Evolutionary conservation across 2,888 invertebrate species (phyloP), one percentile per base, ranked within the genome.

Genomic region (Noctua comes): DNA sequence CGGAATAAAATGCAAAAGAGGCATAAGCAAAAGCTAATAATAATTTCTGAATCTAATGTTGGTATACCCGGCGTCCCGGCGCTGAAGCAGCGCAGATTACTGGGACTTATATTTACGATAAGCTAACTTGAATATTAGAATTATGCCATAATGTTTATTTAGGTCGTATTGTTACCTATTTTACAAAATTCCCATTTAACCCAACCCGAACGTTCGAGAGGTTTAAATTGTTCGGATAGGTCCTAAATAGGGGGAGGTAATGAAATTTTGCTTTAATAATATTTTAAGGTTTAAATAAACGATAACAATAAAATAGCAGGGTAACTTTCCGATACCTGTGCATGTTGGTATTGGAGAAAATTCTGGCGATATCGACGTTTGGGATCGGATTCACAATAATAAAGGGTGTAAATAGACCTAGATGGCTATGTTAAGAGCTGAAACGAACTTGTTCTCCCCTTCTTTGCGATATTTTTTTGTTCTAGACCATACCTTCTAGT

Each of bases 21-120:
- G 78, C 75, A 72, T 86, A 78, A 79, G 76, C 79, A 78, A 77
- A 79, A 71, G 81, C 43, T 79, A 82, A 82, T 82, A 87, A 86
- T 82, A 79, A 84, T 86, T 86, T 87, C 68, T 51, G 68, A 74
- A 68, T 77, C 71, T 71, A 70, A 88, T 80, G 83, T 83, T 85
- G 78, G 85, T 51, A 77, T 71, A 77, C 54, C 54, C 68, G 65
- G 70, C 10, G 10, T 21, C 64, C 36, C 21, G 65, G 68, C 65
- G 80, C 88, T 89, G 88, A 80, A 84, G 66, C 74, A 83, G 81
- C 83, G 83, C 79, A 84, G 89, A 89, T 88, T 88, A 89, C 88
- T 80, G 81, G 51, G 74, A 83, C 76, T 79, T 76, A 82, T 85
- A 88, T 85, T 84, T 86, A 86, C 69, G 83, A 88, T 86, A 89